phyloP scores from a whole-genome alignment of 92 coral and sea anemone genomes.

The Chrysogorgia sp. region DNA sequence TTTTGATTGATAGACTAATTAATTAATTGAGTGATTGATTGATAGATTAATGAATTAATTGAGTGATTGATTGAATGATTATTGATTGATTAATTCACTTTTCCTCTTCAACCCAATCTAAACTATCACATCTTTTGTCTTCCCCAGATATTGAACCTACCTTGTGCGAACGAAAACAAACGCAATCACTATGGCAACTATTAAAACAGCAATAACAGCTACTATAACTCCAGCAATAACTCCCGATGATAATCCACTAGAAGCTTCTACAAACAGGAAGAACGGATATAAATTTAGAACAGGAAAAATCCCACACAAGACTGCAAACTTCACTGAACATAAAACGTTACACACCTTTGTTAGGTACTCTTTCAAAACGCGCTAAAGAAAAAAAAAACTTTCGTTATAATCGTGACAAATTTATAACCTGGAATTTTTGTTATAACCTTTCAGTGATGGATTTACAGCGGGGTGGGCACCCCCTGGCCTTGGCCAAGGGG shows the following conservation, averaged over 20 bases:
- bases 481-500: too few species aligned
- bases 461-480: too few species aligned
- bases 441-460: too few species aligned
- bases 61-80: not conserved
- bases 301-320: not conserved
- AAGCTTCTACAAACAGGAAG: constrained; percentile 13
- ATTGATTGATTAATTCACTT: not conserved
- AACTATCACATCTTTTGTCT: constrained; percentile 4
- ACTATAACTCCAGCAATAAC: constrained; percentile 47
- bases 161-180: constrained; percentile 24
- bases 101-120: too few species aligned
- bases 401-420: not conserved
- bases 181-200: constrained; percentile 29
- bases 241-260: constrained; percentile 48
- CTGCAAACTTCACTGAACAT: not conserved
- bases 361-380: constrained; percentile 4
- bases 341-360: constrained; percentile 5
- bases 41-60: too few species aligned
- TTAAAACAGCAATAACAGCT: constrained; percentile 6
- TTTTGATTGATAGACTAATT: too few species aligned
- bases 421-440: not conserved
- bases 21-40: too few species aligned
- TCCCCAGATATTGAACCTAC: constrained; percentile 50
- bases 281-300: not conserved
- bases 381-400: constrained; percentile 34